Evolutionary conservation across 2,888 invertebrate species (phyloP).

Genomic region (Cremastinae sp.): DNA sequence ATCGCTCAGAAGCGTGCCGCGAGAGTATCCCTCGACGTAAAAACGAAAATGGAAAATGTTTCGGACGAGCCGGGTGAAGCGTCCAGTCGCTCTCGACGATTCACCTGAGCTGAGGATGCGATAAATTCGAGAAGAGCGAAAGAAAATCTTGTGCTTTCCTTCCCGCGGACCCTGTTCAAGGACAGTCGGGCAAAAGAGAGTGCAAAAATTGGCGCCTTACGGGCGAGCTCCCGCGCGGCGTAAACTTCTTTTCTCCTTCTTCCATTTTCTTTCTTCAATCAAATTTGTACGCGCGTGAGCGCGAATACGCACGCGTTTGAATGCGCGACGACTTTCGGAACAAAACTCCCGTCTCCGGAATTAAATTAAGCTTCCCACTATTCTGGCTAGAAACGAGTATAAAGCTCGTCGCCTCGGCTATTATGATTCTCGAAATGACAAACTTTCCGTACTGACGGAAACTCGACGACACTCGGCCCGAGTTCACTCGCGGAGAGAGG

Average conservation of each 20-base stretch:
- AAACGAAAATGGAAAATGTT: constrained; percentile 61
- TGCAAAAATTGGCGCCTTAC: constrained; percentile 38
- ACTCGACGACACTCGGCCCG: background rate
- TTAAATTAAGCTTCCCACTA: constrained; percentile 39
- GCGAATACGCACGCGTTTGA: background rate
- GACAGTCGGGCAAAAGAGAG: background rate
- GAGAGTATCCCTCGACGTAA: constrained; percentile 25
- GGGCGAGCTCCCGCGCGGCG: constrained; percentile 22
- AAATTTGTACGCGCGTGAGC: constrained; percentile 7
- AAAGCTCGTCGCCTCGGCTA: constrained; percentile 9
- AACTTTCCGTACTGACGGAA: background rate
- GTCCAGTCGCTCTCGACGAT: background rate
- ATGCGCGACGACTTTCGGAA: background rate
- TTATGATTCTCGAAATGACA: constrained; percentile 29
- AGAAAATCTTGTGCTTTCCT: constrained; percentile 41
- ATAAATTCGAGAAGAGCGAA: background rate
- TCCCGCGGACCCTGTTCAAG: constrained; percentile 11
- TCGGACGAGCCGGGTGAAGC: constrained; percentile 23
- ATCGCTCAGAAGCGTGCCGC: constrained; percentile 15
- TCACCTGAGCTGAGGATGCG: background rate
- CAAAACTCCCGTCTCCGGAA: constrained; percentile 37
- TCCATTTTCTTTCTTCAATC: constrained; percentile 16
- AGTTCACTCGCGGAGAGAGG: too few relatives aligned
- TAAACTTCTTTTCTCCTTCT: constrained; percentile 22
- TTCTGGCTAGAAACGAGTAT: constrained; percentile 10